Evolutionary conservation across 1,140 invertebrate species (phyloP).

Genomic region (Sesamia nonagrioides): DNA sequence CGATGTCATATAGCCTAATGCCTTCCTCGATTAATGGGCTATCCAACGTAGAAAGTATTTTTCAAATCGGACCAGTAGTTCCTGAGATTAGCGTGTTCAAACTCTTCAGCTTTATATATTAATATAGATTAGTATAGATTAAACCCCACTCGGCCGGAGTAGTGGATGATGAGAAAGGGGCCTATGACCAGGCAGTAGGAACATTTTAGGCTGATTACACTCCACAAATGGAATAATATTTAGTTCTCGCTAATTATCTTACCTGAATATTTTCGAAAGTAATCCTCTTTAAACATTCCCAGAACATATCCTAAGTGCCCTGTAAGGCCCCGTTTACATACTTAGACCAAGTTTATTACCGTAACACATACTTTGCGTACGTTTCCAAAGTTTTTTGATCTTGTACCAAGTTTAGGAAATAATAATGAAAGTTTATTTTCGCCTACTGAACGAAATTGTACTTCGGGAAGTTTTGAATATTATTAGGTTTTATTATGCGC

Average conservation of each 20-base stretch:
- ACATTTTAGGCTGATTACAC: too few relatives aligned
- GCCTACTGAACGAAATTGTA: neutral
- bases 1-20: too few relatives aligned
- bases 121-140: too few relatives aligned
- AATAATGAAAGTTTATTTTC: constrained; percentile 37
- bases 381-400: constrained; percentile 17
- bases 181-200: too few relatives aligned
- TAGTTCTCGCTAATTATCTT: neutral
- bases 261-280: neutral
- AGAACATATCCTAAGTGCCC: constrained; percentile 1
- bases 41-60: too few relatives aligned
- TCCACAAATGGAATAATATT: too few relatives aligned
- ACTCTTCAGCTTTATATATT: too few relatives aligned
- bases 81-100: too few relatives aligned
- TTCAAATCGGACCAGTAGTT: too few relatives aligned
- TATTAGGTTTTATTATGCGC: constrained; percentile 21
- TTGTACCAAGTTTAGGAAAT: constrained; percentile 2
- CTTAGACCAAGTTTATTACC: neutral
- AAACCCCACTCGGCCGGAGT: too few relatives aligned
- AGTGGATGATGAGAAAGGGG: too few relatives aligned
- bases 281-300: neutral
- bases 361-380: constrained; percentile 9
- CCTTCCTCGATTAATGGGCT: too few relatives aligned
- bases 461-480: constrained; percentile 14
- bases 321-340: constrained; percentile 6